These are phyloP conservation scores for Etheostoma perlongum DNA, from an alignment of 2,797 vertebrate species.

Conservation along the genomic window DNA sequence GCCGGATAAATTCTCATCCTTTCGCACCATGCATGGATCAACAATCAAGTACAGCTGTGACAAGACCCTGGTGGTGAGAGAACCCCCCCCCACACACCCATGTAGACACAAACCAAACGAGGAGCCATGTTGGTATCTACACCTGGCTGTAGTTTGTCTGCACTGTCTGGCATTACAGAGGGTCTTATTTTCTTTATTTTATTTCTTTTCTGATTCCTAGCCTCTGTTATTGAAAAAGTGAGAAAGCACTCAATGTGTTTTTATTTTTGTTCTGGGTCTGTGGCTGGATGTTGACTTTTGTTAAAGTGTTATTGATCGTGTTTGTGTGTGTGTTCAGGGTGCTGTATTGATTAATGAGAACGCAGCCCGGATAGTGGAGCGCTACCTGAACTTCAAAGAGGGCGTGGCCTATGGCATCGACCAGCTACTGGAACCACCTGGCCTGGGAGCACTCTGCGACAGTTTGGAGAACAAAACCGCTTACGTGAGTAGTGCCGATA, in stretches of 20 bases:
- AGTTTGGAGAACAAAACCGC: slow-evolving; percentile 60
- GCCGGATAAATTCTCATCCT: fast-evolving
- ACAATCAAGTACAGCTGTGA: slow-evolving; percentile 88
- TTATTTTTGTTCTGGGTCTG: neutral
- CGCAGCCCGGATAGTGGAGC: slow-evolving; percentile 85
- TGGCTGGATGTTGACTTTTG: neutral
- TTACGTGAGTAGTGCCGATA: slow-evolving; percentile 54
- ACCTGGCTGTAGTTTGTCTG: neutral
- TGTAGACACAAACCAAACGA: neutral
- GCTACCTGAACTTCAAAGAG: slow-evolving; percentile 87
- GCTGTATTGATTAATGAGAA: slow-evolving; percentile 86
- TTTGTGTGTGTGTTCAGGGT: slow-evolving; percentile 81
- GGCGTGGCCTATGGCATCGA: slow-evolving; percentile 93
- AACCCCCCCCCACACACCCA: neutral
- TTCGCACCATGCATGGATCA: slow-evolving; percentile 90
- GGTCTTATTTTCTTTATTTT: too few relatives aligned
- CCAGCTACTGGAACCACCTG: slow-evolving; percentile 91
- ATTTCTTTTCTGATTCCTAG: too few relatives aligned
- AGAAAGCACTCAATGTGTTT: neutral
- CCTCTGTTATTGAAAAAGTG: too few relatives aligned
- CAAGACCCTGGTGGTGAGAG: slow-evolving; percentile 85
- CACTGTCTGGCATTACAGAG: too few relatives aligned
- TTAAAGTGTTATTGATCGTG: slow-evolving; percentile 2
- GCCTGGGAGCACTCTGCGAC: slow-evolving; percentile 90
- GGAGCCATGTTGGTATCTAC: neutral